These are phyloP conservation scores for Hiodon alosoides DNA, from an alignment of 2,113 vertebrate genomes.

Conservation along the genomic window DNA sequence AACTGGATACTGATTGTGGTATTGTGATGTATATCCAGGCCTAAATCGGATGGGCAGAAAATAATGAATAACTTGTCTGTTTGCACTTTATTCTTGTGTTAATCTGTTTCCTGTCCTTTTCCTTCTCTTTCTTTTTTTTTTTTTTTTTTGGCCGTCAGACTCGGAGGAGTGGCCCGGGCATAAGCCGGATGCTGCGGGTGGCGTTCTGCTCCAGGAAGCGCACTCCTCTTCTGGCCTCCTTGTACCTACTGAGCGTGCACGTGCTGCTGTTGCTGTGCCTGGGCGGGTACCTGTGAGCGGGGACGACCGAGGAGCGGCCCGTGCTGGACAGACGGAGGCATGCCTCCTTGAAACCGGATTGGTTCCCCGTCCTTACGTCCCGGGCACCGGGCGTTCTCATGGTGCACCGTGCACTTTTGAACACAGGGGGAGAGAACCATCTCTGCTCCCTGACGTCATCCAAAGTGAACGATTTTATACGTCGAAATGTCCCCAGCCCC, in stretches of 20 bases:
- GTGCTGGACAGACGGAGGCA: neutral
- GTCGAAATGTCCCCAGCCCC: conserved; percentile 21
- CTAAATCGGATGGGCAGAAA: neutral
- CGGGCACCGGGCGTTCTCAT: too few relatives aligned
- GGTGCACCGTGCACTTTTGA: neutral
- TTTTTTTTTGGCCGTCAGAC: conserved; percentile 49
- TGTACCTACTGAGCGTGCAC: conserved; percentile 80
- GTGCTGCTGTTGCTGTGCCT: conserved; percentile 79
- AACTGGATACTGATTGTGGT: too few relatives aligned
- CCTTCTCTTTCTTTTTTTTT: neutral
- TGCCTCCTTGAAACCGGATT: conserved; percentile 10
- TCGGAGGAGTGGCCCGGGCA: conserved; percentile 53
- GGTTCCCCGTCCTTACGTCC: neutral
- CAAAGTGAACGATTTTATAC: conserved; percentile 40
- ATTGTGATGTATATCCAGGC: too few relatives aligned
- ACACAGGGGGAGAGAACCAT: neutral
- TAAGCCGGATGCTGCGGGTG: conserved; percentile 67
- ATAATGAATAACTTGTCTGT: neutral
- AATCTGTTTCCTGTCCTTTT: neutral
- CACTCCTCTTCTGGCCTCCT: conserved; percentile 68
- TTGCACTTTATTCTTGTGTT: neutral
- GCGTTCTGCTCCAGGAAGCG: conserved; percentile 73
- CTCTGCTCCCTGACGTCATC: conserved; percentile 24
- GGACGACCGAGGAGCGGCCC: neutral
- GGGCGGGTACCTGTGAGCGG: conserved; percentile 76